A percentile compares a stretch with the other conserved stretches of the same genome.
phyloP scores from a whole-genome alignment of 2,113 vertebrate species.

The Sinocyclocheilus maitianheensis region DNA sequence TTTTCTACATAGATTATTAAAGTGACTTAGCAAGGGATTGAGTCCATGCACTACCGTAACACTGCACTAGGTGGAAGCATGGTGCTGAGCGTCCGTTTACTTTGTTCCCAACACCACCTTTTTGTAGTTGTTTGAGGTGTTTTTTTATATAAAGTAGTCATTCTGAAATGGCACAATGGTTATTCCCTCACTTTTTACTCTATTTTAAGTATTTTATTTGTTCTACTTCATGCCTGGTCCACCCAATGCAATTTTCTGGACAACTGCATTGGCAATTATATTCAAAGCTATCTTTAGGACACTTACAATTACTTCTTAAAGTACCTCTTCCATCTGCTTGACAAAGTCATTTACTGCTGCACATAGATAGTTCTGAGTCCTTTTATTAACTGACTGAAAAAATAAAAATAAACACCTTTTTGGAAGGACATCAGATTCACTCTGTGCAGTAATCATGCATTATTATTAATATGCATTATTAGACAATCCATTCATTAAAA shows the following conservation, averaged over 20 bases:
- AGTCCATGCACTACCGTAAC: slow-evolving; percentile 17
- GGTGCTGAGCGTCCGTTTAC: neutral
- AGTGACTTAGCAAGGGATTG: no score
- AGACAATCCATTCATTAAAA: neutral
- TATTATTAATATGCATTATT: neutral
- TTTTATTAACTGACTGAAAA: neutral
- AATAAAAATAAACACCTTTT: neutral
- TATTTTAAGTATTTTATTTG: neutral
- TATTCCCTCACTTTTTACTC: neutral
- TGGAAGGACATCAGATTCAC: no score
- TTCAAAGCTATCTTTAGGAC: neutral
- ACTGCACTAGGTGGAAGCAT: slow-evolving; percentile 60
- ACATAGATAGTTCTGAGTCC: neutral
- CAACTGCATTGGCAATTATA: neutral
- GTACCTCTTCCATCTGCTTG: neutral
- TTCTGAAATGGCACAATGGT: neutral
- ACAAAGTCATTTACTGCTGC: neutral
- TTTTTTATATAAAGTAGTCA: neutral
- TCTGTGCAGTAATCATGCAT: no score
- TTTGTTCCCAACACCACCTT: neutral
- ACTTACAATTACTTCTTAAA: slow-evolving; percentile 14
- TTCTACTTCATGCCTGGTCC: neutral
- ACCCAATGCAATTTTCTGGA: slow-evolving; percentile 17
- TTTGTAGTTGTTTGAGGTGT: neutral
- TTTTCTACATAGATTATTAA: neutral